phyloP scores from a whole-genome alignment of 2,888 invertebrate genomes.

The Philaethria dido region DNA sequence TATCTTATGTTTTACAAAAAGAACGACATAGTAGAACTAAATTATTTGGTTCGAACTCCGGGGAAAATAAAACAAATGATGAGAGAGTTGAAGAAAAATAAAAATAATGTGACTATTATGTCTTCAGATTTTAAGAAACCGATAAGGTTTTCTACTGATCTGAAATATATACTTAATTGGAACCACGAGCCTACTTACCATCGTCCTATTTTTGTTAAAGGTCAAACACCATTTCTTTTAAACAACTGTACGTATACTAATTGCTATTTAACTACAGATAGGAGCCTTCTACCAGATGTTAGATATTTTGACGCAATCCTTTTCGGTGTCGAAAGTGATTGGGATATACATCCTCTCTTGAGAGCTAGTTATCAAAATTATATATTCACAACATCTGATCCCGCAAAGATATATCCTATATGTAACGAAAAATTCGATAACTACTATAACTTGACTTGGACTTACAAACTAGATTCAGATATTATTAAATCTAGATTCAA shows the following conservation, averaged over 20 bases:
- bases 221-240: constrained; percentile 59
- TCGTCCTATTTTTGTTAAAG: constrained; percentile 48
- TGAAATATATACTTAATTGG: constrained; percentile 66
- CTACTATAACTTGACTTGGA: constrained; percentile 70
- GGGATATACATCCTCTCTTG: constrained; percentile 56
- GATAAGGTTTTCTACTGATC: constrained; percentile 58
- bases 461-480: constrained; percentile 67
- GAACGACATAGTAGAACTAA: constrained; percentile 55
- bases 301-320: constrained; percentile 76
- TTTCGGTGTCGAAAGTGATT: constrained; percentile 75
- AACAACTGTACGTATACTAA: constrained; percentile 66
- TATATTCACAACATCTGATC: constrained; percentile 70
- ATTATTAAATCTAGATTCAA: constrained; percentile 58
- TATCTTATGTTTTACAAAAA: constrained; percentile 45
- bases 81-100: constrained; percentile 49
- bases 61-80: constrained; percentile 49
- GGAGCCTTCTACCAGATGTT: constrained; percentile 58
- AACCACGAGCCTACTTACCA: constrained; percentile 54
- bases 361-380: constrained; percentile 73
- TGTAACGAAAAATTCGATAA: constrained; percentile 56
- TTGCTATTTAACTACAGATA: constrained; percentile 71
- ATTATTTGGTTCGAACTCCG: constrained; percentile 52
- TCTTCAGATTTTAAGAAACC: constrained; percentile 49
- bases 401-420: constrained; percentile 58
- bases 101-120: constrained; percentile 47